Conservation (phyloP, 2,113 vertebrate species). For the Oenanthe melanoleuca region DNA sequence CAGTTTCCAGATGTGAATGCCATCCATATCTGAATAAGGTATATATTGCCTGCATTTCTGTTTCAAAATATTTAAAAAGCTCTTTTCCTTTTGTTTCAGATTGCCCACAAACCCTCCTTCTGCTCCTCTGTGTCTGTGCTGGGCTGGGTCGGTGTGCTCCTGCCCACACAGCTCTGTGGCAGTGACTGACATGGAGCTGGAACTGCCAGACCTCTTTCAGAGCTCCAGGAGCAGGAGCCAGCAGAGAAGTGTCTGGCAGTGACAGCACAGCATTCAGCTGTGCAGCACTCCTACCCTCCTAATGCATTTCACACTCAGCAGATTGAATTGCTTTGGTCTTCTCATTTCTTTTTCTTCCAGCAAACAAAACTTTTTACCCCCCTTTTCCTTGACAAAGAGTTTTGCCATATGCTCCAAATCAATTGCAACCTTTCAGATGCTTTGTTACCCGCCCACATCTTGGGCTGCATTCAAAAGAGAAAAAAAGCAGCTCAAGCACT, state of each 20-base stretch:
- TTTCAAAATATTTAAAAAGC: not conserved
- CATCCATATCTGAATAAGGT: not conserved
- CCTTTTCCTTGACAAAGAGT: constrained; percentile 42
- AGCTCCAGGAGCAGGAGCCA: not conserved
- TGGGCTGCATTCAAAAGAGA: constrained; percentile 12
- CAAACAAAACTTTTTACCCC: constrained; percentile 7
- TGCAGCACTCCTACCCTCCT: constrained; percentile 27
- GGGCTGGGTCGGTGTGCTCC: not conserved
- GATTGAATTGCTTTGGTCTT: constrained; percentile 50
- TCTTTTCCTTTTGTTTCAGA: not conserved
- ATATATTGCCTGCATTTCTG: not conserved
- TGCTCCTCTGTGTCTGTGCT: not conserved
- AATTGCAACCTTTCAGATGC: constrained; percentile 39
- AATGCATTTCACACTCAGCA: constrained; percentile 61
- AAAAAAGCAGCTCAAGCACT: not conserved
- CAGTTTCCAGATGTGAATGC: not conserved
- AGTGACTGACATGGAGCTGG: not conserved
- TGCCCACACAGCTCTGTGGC: not conserved
- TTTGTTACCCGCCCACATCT: constrained; percentile 10
- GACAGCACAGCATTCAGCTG: constrained; percentile 20
- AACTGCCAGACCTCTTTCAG: constrained; percentile 11
- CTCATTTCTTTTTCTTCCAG: constrained; percentile 53
- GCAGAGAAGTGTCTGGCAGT: constrained; percentile 34
- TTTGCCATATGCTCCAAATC: constrained; percentile 66
- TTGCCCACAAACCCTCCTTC: not conserved